Base-by-base conservation (phyloP, 2,797 vertebrate species). In the Pteronotus mesoamericanus region DNA sequence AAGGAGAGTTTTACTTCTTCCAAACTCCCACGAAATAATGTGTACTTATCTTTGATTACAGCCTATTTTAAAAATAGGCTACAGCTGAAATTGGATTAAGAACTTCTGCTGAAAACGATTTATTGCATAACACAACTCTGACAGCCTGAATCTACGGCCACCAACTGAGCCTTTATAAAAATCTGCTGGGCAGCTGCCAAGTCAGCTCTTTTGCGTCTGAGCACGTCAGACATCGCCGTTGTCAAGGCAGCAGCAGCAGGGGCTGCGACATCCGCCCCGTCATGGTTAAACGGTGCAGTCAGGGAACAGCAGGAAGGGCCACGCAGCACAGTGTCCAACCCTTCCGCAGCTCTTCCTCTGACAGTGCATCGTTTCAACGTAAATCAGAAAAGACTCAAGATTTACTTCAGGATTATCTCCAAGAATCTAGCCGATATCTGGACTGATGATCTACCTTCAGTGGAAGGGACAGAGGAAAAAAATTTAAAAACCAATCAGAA, bases 101-200 rank as follows among this genome's bases (percentile, higher is more conserved):
- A 98, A 98, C 97, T 98, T 98, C 97, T 98, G 97, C 96, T 98
- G 96, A 95, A 98, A 96, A 97, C 97, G 82, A 98, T 98, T 98
- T 98, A 98, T 98, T 98, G 97, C 97, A 97, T 97, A 98, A 98
- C 98, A 97, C 93, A 97, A 97, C 96, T 98, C 97, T 97, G 98
- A 98, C 98, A 98, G 98, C 92, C 98, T 93, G 97, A 86, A 96
- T 98, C 98, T 98, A 98, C 55, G 98, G 97, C 97, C 98, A 98
- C 98, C 98, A 97, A 98, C 98, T 92, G 98, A 98, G 98, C 79
- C 96, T 98, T 98, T 98, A 98, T 95, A 98, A 98, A 98, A 98
- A 97, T 97, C 96, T 97, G 97, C 96, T 98, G 98, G 98, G 97
- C 93, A 97, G 97, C 98, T 98, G 98, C 98, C 98, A 99, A 98